A percentile compares a stretch with the other conserved stretches of the same genome.
Conservation (phyloP, 64 coral and sea anemone species). For the Acropora yongei region DNA sequence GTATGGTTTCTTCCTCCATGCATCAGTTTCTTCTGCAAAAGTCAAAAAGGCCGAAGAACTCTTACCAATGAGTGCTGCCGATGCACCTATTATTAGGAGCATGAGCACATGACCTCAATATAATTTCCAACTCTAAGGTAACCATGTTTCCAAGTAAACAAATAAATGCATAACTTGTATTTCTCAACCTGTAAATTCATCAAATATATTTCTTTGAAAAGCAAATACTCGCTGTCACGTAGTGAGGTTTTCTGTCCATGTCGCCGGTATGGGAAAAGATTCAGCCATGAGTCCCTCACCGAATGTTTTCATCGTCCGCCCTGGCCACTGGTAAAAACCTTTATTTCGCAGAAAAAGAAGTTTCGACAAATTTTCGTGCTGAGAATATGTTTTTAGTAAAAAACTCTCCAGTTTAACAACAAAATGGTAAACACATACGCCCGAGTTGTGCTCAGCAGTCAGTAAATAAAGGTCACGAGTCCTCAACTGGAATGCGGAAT, state of each 20-base stretch:
- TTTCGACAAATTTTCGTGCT: not conserved
- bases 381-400: not conserved
- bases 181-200: conserved; percentile 33
- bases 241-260: conserved; percentile 13
- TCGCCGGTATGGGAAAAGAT: not conserved
- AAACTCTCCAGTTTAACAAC: not conserved
- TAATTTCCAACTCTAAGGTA: not conserved
- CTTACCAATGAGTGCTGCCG: not conserved
- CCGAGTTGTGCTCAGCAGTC: not conserved
- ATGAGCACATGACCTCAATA: not conserved
- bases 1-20: not conserved
- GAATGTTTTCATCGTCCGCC: not conserved
- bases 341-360: not conserved
- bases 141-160: conserved; percentile 48
- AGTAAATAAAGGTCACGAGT: not conserved
- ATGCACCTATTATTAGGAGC: conserved; percentile 18
- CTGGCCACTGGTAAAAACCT: not conserved
- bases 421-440: conserved; percentile 31
- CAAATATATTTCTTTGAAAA: conserved; percentile 14
- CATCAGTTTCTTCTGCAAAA: not conserved
- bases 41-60: not conserved
- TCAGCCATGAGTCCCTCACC: not conserved
- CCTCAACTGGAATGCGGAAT: conserved; percentile 30
- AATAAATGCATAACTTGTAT: conserved; percentile 43
- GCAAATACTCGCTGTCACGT: conserved; percentile 37